Evolutionary conservation across 2,113 vertebrate species (phyloP), one percentile per base, ranked within the genome.

Genomic region (Uria aalge): DNA sequence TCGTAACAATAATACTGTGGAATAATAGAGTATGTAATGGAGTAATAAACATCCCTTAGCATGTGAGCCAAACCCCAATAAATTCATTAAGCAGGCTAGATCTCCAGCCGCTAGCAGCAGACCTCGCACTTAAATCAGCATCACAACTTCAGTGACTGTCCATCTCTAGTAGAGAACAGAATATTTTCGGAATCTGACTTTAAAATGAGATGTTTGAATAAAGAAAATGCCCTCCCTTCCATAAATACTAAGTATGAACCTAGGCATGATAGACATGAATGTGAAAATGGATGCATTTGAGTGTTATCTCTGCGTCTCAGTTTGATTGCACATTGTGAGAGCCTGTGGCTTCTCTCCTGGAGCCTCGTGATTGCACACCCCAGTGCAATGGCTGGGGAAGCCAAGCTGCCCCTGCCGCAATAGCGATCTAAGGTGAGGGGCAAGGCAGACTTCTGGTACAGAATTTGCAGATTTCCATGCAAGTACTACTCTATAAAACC

Each of bases 41-140:
- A 86, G 16, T 93, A 92, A 92, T 81, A 92, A 92, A 94, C 81
- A 86, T n/a, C 32, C 22, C 84, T 83, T 79, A 87, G 73, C 52
- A 89, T 59, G 30, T 60, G n/a, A 89, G 86, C 56, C 64, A 87
- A 85, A 82, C 60, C 30, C 69, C 47, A 60, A 34, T 81, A 90
- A 91, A 96, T 84, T 83, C 14, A 88, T 83, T 88, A 86, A 21
- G 56, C 24, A 68, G 40, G 41, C 34, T 64, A 56, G 56, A 40
- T 86, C 92, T 87, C 52, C 36, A 91, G 43, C 18, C 27, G 26
- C 43, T 43, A 89, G 68, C 47, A 86, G 47, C 40, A 94, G 60
- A 78, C 38, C 38, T 84, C 57, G 41, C 48, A 41, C 43, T 94
- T 89, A 63, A 62, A 88, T 67, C 67, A 86, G 73, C 86, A 80